Conservation (phyloP, 2,797 vertebrate genomes). For the Todus mexicanus region DNA sequence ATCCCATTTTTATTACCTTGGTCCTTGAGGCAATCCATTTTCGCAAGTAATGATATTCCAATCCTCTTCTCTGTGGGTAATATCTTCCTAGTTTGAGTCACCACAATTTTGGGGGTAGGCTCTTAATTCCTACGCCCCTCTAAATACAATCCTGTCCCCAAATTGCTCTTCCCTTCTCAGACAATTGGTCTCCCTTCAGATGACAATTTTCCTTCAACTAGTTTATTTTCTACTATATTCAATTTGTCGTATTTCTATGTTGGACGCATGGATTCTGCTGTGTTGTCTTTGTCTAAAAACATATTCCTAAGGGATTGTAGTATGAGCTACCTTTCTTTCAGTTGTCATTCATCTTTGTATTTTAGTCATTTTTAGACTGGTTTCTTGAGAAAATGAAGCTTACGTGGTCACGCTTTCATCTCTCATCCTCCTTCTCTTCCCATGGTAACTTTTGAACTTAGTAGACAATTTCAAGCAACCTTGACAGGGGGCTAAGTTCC, state of each 20-base stretch:
- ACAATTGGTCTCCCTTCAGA: not conserved
- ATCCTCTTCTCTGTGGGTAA: not conserved
- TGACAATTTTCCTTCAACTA: not conserved
- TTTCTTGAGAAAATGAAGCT: not conserved
- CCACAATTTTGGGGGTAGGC: not conserved
- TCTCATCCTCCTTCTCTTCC: not conserved
- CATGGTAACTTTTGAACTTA: not conserved
- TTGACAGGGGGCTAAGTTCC: not conserved
- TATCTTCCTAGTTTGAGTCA: not conserved
- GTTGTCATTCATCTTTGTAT: not conserved
- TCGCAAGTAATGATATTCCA: not conserved
- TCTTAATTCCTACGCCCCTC: not conserved
- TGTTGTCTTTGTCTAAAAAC: not conserved
- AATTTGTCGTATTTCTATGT: not conserved
- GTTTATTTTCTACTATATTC: not conserved
- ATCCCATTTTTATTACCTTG: not conserved
- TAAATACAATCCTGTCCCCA: not conserved
- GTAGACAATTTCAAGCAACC: not conserved
- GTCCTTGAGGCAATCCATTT: not conserved
- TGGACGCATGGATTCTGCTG: not conserved
- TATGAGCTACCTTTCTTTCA: not conserved
- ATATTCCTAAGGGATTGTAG: not conserved
- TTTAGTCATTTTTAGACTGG: not conserved
- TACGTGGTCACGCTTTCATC: not conserved
- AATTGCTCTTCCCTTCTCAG: not conserved